Evolutionary conservation across 2,888 invertebrate species (phyloP).

Genomic region (Nymphalis urticae): DNA sequence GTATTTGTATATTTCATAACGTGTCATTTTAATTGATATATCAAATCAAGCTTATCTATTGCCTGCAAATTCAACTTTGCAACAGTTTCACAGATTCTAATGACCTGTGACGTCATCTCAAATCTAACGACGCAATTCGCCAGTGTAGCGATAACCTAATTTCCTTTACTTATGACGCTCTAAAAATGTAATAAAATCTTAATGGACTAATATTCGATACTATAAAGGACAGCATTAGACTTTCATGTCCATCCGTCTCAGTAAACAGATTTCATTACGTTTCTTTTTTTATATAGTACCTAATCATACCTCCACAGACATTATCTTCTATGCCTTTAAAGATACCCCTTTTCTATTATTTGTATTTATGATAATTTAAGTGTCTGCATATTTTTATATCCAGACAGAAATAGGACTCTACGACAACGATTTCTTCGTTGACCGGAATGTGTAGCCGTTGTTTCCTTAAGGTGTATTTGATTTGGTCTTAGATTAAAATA

Average conservation of each 20-base stretch:
- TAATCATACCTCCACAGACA: no score
- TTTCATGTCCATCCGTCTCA: background rate
- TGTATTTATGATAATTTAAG: no score
- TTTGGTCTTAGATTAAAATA: no score
- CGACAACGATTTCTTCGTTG: no score
- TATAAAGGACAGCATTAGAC: background rate
- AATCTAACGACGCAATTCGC: conserved; percentile 61
- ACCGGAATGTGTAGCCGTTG: no score
- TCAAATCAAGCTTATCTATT: conserved; percentile 20
- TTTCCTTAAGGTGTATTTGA: no score
- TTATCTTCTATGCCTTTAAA: no score
- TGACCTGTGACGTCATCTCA: conserved; percentile 61
- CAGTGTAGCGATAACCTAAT: conserved; percentile 73
- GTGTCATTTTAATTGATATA: background rate
- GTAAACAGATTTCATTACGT: no score
- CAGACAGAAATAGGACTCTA: no score
- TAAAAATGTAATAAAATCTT: conserved; percentile 51
- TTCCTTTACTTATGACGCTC: conserved; percentile 51
- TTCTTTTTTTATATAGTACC: no score
- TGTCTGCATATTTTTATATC: no score
- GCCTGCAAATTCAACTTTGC: conserved; percentile 41
- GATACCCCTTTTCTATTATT: no score
- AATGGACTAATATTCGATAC: conserved; percentile 14
- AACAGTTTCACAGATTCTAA: conserved; percentile 35
- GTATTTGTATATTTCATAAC: background rate